Evolutionary conservation across 2,113 vertebrate species (phyloP), one percentile per base, ranked within the genome.

Genomic region (Lipophrys pholis): DNA sequence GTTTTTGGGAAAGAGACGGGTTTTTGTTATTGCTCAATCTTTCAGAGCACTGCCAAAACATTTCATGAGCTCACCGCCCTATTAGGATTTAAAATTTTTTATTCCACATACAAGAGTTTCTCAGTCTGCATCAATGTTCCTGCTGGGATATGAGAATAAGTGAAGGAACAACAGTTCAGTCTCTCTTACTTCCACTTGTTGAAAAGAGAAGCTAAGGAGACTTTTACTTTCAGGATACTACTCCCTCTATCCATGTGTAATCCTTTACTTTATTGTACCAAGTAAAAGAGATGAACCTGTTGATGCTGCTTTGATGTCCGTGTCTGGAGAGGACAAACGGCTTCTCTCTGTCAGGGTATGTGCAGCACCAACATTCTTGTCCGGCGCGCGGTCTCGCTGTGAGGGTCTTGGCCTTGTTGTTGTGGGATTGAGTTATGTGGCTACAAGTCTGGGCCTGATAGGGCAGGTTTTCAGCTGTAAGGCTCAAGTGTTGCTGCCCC

Each of bases 261-360:
- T 30, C 21, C 21, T 30, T 30, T 30, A 30, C 21, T 30, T 30
- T 30, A 30, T 30, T 30, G 21, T 30, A 30, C 21, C 21, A 30
- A 30, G 21, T 30, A 30, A 30, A 30, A 30, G 21, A 30, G 21
- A 30, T 12, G 10, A 12, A 45, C 30, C 6, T 50, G 48, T 57
- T 50, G n/a, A 50, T 17, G 11, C 43, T 68, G 62, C 42, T 56
- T 51, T 70, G 39, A 54, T 38, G 76, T 12, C n/a, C 38, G 53
- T 58, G 59, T 72, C 30, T 14, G 38, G 8, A n/a, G 16, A 7
- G 64, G 35, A 11, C 42, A 15, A 39, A 59, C 38, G 59, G 62
- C 54, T 42, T 15, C 9, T 12, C 54, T 1, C 41, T 57, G 30
- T 73, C 9, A 17, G 6, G 12, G 56, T 41, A 63, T 6, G 1